Conservation (phyloP, 2,888 invertebrate genomes). For the Ormyrus nitidulus region DNA sequence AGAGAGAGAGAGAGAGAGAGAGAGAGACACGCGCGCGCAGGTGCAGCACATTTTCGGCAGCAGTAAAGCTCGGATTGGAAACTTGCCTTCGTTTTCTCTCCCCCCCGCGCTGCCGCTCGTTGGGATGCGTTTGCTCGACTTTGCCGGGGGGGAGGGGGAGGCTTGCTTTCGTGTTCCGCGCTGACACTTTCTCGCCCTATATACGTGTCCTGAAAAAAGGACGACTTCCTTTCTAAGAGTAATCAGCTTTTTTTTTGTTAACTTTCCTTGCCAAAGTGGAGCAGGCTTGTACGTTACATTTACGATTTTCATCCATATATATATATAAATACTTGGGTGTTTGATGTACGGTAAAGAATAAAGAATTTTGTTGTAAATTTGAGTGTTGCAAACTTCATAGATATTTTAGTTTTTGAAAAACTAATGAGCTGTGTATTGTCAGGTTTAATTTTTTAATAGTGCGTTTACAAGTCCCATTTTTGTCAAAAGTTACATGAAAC, state of each 20-base stretch:
- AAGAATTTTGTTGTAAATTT: too few relatives aligned
- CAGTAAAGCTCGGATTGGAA: slow-evolving; percentile 57
- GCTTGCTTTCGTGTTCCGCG: not conserved
- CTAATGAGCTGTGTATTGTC: too few relatives aligned
- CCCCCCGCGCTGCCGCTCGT: not conserved
- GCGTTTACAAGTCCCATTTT: too few relatives aligned
- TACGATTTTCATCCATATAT: too few relatives aligned
- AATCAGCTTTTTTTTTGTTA: not conserved
- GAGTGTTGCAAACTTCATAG: not conserved
- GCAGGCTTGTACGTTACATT: too few relatives aligned
- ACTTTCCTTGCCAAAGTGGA: too few relatives aligned
- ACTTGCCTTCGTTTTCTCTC: slow-evolving; percentile 42
- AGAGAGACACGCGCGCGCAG: not conserved
- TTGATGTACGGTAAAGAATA: too few relatives aligned
- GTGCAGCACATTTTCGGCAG: slow-evolving; percentile 33
- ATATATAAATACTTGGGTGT: too few relatives aligned
- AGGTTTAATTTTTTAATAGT: too few relatives aligned
- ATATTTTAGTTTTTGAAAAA: not conserved
- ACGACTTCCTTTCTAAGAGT: slow-evolving; percentile 7
- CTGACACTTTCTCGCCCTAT: slow-evolving; percentile 8
- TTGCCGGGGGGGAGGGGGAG: too few relatives aligned
- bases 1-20: not conserved
- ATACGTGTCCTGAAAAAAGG: not conserved
- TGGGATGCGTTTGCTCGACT: slow-evolving; percentile 7
- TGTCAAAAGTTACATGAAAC: too few relatives aligned